Percentiles rank a stretch among this genome's conserved stretches.
Evolutionary conservation across 2,888 invertebrate genomes (phyloP).

Genomic region (Panorpa germanica): DNA sequence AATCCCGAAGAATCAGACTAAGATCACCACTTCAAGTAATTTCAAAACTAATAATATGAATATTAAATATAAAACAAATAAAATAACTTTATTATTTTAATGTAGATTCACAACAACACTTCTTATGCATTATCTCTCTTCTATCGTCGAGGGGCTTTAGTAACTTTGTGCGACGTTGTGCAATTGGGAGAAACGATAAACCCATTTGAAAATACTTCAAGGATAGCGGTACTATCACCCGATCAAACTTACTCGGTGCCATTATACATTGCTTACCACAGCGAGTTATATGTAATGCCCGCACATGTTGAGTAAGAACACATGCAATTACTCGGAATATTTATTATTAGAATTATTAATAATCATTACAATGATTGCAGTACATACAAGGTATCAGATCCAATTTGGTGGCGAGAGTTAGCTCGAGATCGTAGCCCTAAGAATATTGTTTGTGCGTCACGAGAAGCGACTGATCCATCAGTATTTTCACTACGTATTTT

Average conservation of each 20-base stretch:
- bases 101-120: conserved; percentile 55
- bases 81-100: conserved; percentile 1
- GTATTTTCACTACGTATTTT: conserved; percentile 48
- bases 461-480: conserved; percentile 34
- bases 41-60: not conserved
- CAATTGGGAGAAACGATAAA: conserved; percentile 47
- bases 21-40: conserved; percentile 57
- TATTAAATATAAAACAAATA: conserved; percentile 8
- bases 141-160: conserved; percentile 51
- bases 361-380: not conserved
- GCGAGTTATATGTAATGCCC: conserved; percentile 53
- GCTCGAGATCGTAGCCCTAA: conserved; percentile 41
- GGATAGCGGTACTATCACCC: conserved; percentile 52
- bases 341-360: conserved; percentile 1
- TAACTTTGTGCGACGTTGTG: conserved; percentile 39
- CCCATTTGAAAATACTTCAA: conserved; percentile 56
- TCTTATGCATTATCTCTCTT: conserved; percentile 54
- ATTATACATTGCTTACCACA: conserved; percentile 62
- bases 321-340: not conserved
- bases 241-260: conserved; percentile 59
- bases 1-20: conserved; percentile 39
- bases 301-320: conserved; percentile 47
- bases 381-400: not conserved
- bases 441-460: conserved; percentile 47
- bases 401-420: conserved; percentile 62